Percentiles rank a stretch among this genome's conserved stretches.
Evolutionary conservation across 2,797 vertebrate species (phyloP).

Genomic region (Crocodylus rhombifer): DNA sequence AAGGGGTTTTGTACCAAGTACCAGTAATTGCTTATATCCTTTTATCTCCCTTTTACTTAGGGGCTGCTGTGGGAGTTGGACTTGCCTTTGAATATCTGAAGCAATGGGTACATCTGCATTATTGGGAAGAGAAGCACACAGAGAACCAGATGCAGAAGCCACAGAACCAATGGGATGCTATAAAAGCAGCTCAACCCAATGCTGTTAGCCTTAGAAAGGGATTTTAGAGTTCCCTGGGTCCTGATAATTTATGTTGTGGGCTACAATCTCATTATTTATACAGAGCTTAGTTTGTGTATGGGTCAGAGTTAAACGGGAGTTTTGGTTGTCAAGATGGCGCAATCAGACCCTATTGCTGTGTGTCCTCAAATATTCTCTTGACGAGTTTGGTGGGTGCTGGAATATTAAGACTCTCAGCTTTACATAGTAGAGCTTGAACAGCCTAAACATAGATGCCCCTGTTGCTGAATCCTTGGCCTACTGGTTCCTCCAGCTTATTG

Average conservation of each 20-base stretch:
- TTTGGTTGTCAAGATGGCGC: background rate
- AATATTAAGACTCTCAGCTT: rapidly evolving
- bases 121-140: background rate
- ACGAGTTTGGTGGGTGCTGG: background rate
- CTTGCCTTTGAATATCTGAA: background rate
- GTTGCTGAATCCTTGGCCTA: background rate
- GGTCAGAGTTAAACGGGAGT: slow-evolving; percentile 21
- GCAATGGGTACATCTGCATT: background rate
- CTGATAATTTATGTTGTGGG: background rate
- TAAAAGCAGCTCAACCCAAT: rapidly evolving
- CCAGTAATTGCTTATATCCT: rapidly evolving
- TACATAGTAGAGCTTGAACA: background rate
- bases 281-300: background rate
- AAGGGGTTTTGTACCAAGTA: background rate
- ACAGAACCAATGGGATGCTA: rapidly evolving
- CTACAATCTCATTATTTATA: background rate
- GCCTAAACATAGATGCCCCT: background rate
- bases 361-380: background rate
- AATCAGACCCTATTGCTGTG: background rate
- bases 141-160: background rate
- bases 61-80: background rate
- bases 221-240: background rate
- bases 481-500: background rate
- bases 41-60: background rate
- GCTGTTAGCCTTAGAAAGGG: background rate